Percentiles rank a stretch among this genome's conserved stretches.
These are phyloP conservation scores for Volucella bombylans DNA, from an alignment of 2,888 invertebrate species.

Conservation along the genomic window DNA sequence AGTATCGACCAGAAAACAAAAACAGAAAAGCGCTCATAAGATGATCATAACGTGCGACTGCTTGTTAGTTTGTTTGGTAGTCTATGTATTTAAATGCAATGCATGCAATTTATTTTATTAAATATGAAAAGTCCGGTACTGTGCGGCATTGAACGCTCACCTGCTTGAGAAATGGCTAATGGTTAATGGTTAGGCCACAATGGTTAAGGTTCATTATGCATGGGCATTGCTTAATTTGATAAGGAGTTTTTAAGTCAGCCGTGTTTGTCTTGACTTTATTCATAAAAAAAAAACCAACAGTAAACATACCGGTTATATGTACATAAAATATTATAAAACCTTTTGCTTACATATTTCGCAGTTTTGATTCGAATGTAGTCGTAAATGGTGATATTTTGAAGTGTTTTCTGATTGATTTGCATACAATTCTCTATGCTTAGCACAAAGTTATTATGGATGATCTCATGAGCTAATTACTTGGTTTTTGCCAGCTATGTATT, in stretches of 20 bases:
- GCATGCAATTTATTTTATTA: constrained; percentile 16
- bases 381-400: too few species aligned
- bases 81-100: constrained; percentile 39
- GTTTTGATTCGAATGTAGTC: too few species aligned
- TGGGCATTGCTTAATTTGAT: neutral
- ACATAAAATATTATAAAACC: neutral
- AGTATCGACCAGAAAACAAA: constrained; percentile 42
- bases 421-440: too few species aligned
- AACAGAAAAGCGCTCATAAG: constrained; percentile 12
- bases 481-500: too few species aligned
- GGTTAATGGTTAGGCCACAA: neutral
- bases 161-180: constrained; percentile 29
- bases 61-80: constrained; percentile 6
- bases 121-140: constrained; percentile 7
- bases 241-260: neutral
- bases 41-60: constrained; percentile 17
- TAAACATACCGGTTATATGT: neutral
- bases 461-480: too few species aligned
- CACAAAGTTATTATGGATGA: too few species aligned
- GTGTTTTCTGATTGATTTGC: too few species aligned
- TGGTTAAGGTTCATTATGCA: neutral
- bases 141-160: constrained; percentile 2
- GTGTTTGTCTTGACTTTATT: neutral
- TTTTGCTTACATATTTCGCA: too few species aligned
- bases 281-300: neutral